Conservation (phyloP, 2,888 invertebrate species). For the Pollenia angustigena region DNA sequence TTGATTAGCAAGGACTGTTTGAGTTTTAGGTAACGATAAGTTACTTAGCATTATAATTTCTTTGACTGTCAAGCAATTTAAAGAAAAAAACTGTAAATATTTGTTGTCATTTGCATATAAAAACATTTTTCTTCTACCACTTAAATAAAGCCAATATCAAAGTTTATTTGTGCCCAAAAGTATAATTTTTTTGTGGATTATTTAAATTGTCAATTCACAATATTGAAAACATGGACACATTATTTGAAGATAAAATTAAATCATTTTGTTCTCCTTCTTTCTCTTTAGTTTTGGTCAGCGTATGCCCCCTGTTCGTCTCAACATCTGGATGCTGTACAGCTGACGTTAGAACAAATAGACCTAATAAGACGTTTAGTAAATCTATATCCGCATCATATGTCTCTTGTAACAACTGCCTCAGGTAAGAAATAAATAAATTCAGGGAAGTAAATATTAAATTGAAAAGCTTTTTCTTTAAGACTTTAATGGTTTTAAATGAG, state of each 20-base stretch:
- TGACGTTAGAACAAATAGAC: constrained; percentile 94
- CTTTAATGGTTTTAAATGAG: constrained; percentile 24
- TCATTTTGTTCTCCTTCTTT: constrained; percentile 72
- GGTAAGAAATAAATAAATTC: constrained; percentile 85
- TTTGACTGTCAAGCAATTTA: background rate
- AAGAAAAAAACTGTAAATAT: background rate
- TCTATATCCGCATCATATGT: constrained; percentile 91
- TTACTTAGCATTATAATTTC: too few relatives aligned
- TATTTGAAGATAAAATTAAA: background rate
- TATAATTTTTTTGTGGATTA: constrained; percentile 11
- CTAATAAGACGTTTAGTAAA: constrained; percentile 92
- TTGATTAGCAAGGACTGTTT: too few relatives aligned
- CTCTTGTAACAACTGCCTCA: constrained; percentile 91
- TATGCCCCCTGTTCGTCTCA: constrained; percentile 93
- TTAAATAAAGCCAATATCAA: constrained; percentile 3
- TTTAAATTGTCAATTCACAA: constrained; percentile 1
- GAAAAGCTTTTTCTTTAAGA: background rate
- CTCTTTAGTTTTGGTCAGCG: constrained; percentile 92
- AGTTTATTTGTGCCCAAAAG: constrained; percentile 37
- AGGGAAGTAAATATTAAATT: background rate
- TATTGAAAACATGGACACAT: background rate
- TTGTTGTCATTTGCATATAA: constrained; percentile 46
- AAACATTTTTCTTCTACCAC: background rate
- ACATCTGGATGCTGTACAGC: constrained; percentile 92
- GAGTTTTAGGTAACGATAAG: too few relatives aligned